Percentiles rank a stretch among this genome's conserved stretches.
Conservation (phyloP, 2,888 invertebrate genomes). For the Cephonodes hylas region DNA sequence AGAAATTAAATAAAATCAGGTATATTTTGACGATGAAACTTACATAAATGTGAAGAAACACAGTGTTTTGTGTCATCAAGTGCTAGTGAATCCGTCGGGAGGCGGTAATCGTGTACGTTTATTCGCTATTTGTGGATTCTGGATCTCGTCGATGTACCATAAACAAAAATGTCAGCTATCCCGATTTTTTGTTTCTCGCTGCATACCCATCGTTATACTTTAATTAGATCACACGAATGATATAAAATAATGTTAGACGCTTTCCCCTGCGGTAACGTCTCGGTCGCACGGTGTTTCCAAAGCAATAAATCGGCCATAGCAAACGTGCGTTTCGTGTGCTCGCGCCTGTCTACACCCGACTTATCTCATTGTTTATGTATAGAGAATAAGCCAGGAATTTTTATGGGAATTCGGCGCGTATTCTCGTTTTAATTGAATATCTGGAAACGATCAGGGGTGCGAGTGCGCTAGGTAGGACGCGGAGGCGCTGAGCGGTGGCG, state of each 20-base stretch:
- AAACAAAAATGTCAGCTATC: conserved; percentile 83
- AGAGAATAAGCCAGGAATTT: conserved; percentile 77
- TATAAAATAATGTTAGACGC: conserved; percentile 74
- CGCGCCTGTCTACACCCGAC: conserved; percentile 76
- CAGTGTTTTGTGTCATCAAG: conserved; percentile 77
- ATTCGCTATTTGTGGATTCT: conserved; percentile 80
- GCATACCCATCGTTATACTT: conserved; percentile 75
- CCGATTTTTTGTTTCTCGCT: conserved; percentile 80
- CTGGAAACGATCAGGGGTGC: conserved; percentile 47
- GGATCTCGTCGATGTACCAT: conserved; percentile 80
- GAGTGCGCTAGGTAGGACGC: conserved; percentile 37
- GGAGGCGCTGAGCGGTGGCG: conserved; percentile 46
- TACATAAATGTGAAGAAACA: conserved; percentile 76
- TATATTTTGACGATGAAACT: conserved; percentile 74
- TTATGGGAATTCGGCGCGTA: conserved; percentile 65
- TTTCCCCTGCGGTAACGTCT: conserved; percentile 59
- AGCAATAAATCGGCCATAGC: conserved; percentile 74
- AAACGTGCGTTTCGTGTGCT: conserved; percentile 77
- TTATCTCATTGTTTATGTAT: conserved; percentile 81
- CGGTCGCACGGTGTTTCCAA: conserved; percentile 51
- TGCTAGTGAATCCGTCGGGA: conserved; percentile 78
- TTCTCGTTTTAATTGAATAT: conserved; percentile 63
- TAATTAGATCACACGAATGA: conserved; percentile 79
- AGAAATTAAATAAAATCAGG: conserved; percentile 77
- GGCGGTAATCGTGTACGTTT: conserved; percentile 80